Conservation (phyloP, 2,113 vertebrate genomes). For the Daboia siamensis region DNA sequence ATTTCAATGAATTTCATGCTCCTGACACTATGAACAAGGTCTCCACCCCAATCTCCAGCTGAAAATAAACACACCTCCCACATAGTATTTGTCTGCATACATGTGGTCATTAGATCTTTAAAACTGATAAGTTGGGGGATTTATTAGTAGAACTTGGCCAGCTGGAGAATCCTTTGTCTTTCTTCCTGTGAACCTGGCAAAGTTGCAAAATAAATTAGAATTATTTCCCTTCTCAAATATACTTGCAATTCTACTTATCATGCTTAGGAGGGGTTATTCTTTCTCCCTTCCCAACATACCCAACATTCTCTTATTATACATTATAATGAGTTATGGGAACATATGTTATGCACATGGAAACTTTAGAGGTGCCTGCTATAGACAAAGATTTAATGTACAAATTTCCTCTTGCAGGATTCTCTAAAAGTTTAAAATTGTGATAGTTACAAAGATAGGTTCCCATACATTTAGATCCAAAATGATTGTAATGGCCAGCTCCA, state of each 20-base stretch:
- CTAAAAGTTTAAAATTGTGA: background rate
- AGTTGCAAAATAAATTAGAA: slow-evolving; percentile 35
- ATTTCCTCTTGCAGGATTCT: background rate
- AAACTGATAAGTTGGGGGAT: slow-evolving; percentile 39
- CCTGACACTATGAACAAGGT: slow-evolving; percentile 20
- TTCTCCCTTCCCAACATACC: slow-evolving; percentile 46
- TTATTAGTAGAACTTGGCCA: background rate
- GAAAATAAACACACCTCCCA: slow-evolving; percentile 50
- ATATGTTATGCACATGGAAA: background rate
- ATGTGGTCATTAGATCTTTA: slow-evolving; percentile 33
- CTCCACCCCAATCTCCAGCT: slow-evolving; percentile 23
- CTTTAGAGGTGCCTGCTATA: background rate
- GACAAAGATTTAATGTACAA: background rate
- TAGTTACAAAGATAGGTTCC: background rate
- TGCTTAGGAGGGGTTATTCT: background rate
- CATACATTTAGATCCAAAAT: background rate
- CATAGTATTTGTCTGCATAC: background rate
- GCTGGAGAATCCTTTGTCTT: slow-evolving; percentile 14
- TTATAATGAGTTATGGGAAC: slow-evolving; percentile 21
- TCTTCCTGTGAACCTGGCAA: background rate
- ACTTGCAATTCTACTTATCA: slow-evolving; percentile 49
- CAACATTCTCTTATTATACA: slow-evolving; percentile 11
- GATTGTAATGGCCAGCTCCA: background rate
- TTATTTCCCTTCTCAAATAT: slow-evolving; percentile 41
- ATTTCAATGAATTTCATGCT: slow-evolving; percentile 34